Base-by-base conservation (phyloP, 2,797 vertebrate genomes). In the Myripristis jacobus region DNA sequence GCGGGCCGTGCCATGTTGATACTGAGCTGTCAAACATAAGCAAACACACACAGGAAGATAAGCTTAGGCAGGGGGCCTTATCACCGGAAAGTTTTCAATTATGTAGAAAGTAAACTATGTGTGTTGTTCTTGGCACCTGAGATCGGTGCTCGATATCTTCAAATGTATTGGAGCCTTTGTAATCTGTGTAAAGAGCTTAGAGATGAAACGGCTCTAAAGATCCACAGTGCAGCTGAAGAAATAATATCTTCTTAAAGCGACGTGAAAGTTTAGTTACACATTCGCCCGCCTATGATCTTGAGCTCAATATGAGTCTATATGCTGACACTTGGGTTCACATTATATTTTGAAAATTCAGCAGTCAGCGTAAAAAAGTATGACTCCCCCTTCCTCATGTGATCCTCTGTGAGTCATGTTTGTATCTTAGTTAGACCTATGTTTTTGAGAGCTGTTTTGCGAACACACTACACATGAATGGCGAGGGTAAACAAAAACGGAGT, bases 1-100 rank as follows among this genome's bases (percentile, higher is more conserved):
- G 31, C 60, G 47, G 60, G 55, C 44, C 1, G 18, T 77, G 51
- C 52, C 19, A 60, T 74, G 79, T 85, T 92, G 81, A 85, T 87
- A 74, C 41, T 79, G 70, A 88, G 47, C 69, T 67, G 70, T 86
- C 80, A 82, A 89, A 83, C 70, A 81, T 83, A 86, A 86, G 83
- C 78, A 87, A 89, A 87, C 75, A 80, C 36, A 50, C 57, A 57
- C 51, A 71, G 64, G 71, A 79, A 77, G 86, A 89, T 71, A 65
- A 55, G 41, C 27, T 51, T 31, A 31, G 47, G 59, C 73, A 44
- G 4, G 47, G 65, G 66, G 59, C 64, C 10, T 79, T 87, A 91
- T 86, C 80, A 73, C 68, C 54, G 73, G 84, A 84, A 86, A 18
- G 79, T 81, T 83, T 73, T 89, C 70, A 38, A 78, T 80, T 89